These are phyloP conservation scores for Chloroceryle inda DNA, from an alignment of 2,797 vertebrate species.

Conservation along the genomic window DNA sequence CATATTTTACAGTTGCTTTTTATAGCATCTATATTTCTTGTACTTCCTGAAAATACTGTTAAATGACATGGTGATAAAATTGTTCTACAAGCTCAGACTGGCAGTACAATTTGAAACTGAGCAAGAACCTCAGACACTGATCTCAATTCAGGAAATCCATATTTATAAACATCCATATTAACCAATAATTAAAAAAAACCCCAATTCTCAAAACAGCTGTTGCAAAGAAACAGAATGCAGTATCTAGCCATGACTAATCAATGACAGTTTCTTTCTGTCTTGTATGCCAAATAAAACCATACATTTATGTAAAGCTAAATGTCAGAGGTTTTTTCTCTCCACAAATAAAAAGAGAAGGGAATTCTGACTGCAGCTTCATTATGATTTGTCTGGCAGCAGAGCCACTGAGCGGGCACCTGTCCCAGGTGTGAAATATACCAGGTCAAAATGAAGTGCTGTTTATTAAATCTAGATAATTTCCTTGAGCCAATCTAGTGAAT, in stretches of 20 bases:
- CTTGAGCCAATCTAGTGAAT: background rate
- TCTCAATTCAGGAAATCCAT: background rate
- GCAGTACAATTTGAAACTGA: background rate
- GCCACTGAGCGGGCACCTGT: background rate
- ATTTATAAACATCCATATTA: background rate
- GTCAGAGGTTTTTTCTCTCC: background rate
- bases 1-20: background rate
- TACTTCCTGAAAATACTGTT: background rate
- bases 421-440: background rate
- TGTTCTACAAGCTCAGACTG: background rate
- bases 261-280: background rate
- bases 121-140: background rate
- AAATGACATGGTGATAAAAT: background rate
- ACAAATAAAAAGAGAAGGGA: background rate
- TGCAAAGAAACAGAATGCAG: background rate
- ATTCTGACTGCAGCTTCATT: background rate
- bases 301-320: background rate
- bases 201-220: background rate
- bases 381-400: background rate
- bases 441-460: background rate
- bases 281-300: rapidly evolving
- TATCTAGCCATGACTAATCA: background rate
- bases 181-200: background rate
- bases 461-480: background rate
- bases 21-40: background rate